Conservation (phyloP, 2,888 invertebrate species). For the Napeogenes sylphis region DNA sequence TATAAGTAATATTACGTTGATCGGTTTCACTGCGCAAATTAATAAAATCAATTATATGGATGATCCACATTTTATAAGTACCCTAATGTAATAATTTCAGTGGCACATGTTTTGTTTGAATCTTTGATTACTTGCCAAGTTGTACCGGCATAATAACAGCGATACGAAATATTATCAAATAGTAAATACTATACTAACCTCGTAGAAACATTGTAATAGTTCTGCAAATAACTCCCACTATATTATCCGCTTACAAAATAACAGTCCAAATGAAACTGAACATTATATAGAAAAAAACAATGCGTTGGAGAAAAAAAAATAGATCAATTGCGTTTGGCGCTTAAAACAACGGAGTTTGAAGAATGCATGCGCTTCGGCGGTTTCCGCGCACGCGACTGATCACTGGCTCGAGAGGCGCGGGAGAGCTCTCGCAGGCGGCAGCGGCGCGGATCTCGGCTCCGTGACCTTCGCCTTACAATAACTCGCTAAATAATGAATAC, state of each 20-base stretch:
- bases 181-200: conserved; percentile 41
- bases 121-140: conserved; percentile 44
- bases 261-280: neutral
- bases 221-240: neutral
- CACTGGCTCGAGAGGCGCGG: conserved; percentile 13
- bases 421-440: conserved; percentile 10
- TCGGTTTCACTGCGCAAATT: neutral
- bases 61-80: neutral
- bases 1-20: neutral
- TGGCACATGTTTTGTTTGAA: conserved; percentile 36
- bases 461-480: conserved; percentile 22
- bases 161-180: conserved; percentile 34
- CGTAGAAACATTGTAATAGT: conserved; percentile 24
- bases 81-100: conserved; percentile 33
- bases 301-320: conserved; percentile 1
- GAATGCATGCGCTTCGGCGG: conserved; percentile 43
- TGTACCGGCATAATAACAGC: conserved; percentile 27
- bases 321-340: conserved; percentile 4
- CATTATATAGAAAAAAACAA: neutral
- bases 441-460: conserved; percentile 11
- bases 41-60: neutral
- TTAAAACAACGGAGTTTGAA: conserved; percentile 23
- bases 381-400: conserved; percentile 55
- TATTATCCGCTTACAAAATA: neutral
- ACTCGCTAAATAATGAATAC: conserved; percentile 6